A percentile compares a stretch with the other conserved stretches of the same genome.
These are phyloP conservation scores for Diaprepes abbreviatus DNA, from an alignment of 2,888 invertebrate species.

Conservation along the genomic window DNA sequence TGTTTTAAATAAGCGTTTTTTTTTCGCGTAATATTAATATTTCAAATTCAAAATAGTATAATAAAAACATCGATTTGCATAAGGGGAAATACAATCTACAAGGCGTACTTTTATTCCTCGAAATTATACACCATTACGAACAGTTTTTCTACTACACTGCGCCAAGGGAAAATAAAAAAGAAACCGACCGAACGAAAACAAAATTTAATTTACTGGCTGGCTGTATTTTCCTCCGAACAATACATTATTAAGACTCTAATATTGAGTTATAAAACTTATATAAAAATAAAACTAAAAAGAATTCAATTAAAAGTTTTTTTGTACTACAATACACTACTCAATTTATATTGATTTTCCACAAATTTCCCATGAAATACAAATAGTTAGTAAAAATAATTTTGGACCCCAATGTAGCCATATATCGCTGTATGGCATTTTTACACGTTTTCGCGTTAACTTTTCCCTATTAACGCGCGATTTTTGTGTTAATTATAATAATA, in stretches of 20 bases:
- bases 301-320: conserved; percentile 41
- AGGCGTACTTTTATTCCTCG: conserved; percentile 40
- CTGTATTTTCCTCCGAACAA: conserved; percentile 36
- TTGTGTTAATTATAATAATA: no score
- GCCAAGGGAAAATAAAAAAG: conserved; percentile 7
- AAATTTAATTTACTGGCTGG: conserved; percentile 39
- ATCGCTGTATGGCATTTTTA: no score
- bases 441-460: no score
- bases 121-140: conserved; percentile 34
- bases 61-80: conserved; percentile 22
- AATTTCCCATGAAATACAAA: no score
- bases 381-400: no score
- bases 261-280: conserved; percentile 46
- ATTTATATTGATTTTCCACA: no score
- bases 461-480: no score
- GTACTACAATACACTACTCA: no score
- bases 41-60: conserved; percentile 2
- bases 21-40: no score
- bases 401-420: no score
- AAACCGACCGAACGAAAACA: conserved; percentile 17
- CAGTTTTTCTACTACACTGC: conserved; percentile 29
- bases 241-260: conserved; percentile 49
- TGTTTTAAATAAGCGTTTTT: no score
- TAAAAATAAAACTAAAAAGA: conserved; percentile 45
- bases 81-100: conserved; percentile 25